Evolutionary conservation across 2,888 invertebrate species (phyloP).

Genomic region (Xestia rhomboidea): DNA sequence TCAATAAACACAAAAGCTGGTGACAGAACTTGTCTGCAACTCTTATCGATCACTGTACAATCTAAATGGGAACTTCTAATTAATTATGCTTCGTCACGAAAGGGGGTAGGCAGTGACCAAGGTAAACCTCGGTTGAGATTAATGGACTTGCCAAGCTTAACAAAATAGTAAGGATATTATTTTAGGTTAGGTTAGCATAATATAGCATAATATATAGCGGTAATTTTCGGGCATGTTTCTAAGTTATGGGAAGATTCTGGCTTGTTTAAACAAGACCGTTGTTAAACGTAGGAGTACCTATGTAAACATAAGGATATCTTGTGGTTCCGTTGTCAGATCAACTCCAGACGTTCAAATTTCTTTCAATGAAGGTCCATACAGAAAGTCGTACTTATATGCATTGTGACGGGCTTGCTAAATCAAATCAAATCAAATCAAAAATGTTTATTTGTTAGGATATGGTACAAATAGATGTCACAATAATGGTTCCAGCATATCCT

Average conservation of each 20-base stretch:
- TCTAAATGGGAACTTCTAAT: conserved; percentile 41
- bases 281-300: not conserved
- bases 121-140: conserved; percentile 41
- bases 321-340: not conserved
- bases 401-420: too few species aligned
- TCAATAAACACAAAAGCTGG: conserved; percentile 2
- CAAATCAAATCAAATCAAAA: too few species aligned
- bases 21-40: conserved; percentile 33
- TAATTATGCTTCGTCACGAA: conserved; percentile 53
- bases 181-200: conserved; percentile 23
- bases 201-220: too few species aligned
- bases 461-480: too few species aligned
- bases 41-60: conserved; percentile 29
- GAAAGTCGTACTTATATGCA: not conserved
- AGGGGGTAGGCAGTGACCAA: conserved; percentile 15
- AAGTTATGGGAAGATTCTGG: not conserved
- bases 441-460: too few species aligned
- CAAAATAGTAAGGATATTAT: conserved; percentile 27
- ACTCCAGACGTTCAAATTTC: not conserved
- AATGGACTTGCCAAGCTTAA: conserved; percentile 22
- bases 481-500: too few species aligned
- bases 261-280: conserved; percentile 11
- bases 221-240: not conserved
- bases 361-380: not conserved
- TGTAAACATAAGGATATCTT: not conserved